Evolutionary conservation across 2,797 vertebrate species (phyloP).

Genomic region (Valencia hispanica): DNA sequence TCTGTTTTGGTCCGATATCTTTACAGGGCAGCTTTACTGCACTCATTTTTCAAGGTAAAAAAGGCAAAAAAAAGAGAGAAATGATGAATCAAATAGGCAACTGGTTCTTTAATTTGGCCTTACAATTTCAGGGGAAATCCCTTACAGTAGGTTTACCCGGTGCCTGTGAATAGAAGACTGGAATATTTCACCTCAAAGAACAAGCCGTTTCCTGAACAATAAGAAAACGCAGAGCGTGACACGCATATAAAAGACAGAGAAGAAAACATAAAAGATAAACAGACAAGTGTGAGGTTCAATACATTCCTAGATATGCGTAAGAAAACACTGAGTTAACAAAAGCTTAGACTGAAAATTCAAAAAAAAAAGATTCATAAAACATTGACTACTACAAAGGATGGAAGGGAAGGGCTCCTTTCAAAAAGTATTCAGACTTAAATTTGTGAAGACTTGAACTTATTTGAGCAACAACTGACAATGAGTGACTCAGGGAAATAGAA

Average conservation of each 20-base stretch:
- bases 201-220: conserved; percentile 55
- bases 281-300: conserved; percentile 11
- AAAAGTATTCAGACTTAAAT: neutral
- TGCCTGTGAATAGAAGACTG: conserved; percentile 42
- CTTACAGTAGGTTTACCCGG: conserved; percentile 30
- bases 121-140: conserved; percentile 46
- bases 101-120: conserved; percentile 21
- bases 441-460: neutral
- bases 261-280: conserved; percentile 14
- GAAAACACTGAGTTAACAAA: neutral
- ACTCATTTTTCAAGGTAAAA: neutral
- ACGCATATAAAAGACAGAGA: conserved; percentile 24
- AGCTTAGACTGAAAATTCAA: neutral
- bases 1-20: neutral
- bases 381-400: neutral
- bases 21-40: neutral
- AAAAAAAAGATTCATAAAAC: neutral
- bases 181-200: conserved; percentile 60
- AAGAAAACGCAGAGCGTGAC: conserved; percentile 41
- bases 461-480: conserved; percentile 25
- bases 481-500: conserved; percentile 21
- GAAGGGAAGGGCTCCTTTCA: neutral
- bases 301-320: conserved; percentile 14
- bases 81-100: neutral
- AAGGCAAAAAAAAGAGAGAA: neutral